Evolutionary conservation across 2,113 vertebrate genomes (phyloP).

Genomic region (Brienomyrus brachyistius): DNA sequence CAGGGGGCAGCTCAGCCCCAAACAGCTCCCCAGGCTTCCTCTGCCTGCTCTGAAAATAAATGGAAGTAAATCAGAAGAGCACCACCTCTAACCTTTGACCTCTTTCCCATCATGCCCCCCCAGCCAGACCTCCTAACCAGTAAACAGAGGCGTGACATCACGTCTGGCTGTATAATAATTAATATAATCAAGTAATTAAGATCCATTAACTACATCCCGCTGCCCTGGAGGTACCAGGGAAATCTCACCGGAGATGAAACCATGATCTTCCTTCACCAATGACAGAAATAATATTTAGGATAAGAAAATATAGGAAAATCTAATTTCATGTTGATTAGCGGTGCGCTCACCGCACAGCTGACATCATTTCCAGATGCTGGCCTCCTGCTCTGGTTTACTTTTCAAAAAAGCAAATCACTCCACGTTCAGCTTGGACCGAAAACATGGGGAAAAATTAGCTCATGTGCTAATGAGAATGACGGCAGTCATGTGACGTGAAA

Average conservation of each 20-base stretch:
- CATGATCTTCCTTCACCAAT: not conserved
- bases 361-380: not conserved
- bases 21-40: slow-evolving; percentile 13
- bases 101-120: not conserved
- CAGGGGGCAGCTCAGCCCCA: not conserved
- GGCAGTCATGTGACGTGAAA: slow-evolving; percentile 9
- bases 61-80: slow-evolving; percentile 3
- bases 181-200: slow-evolving; percentile 44
- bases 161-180: slow-evolving; percentile 36
- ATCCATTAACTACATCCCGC: slow-evolving; percentile 27
- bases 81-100: slow-evolving; percentile 5
- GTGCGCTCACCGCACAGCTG: not conserved
- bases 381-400: not conserved
- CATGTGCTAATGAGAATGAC: slow-evolving; percentile 15
- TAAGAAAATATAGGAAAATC: not conserved
- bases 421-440: not conserved
- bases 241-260: slow-evolving; percentile 5
- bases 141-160: slow-evolving; percentile 32
- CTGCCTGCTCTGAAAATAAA: slow-evolving; percentile 29
- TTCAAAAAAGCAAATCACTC: not conserved
- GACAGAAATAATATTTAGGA: slow-evolving; percentile 9
- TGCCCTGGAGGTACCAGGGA: not conserved
- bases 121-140: not conserved
- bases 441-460: not conserved
- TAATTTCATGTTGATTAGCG: not conserved